Conservation (phyloP, 2,888 invertebrate genomes). For the Campopleginae sp. region DNA sequence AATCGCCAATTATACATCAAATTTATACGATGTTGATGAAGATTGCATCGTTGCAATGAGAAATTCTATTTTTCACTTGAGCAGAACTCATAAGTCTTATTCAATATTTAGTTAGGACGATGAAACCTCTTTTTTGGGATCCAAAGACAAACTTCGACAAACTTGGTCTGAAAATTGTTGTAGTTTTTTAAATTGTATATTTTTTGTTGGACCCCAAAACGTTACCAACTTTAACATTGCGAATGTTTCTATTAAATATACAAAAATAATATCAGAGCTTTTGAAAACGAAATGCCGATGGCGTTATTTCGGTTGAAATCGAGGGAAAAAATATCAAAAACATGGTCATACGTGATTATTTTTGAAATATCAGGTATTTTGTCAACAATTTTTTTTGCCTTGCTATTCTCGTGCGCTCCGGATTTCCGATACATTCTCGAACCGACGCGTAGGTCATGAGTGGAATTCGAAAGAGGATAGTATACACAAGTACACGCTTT, state of each 20-base stretch:
- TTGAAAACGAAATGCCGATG: neutral
- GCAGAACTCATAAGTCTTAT: too few relatives aligned
- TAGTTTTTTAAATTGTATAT: too few relatives aligned
- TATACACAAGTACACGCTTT: neutral
- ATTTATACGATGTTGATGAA: neutral
- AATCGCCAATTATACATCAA: neutral
- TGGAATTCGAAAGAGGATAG: neutral
- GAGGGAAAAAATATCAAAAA: neutral
- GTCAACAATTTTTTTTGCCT: neutral
- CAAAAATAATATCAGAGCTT: neutral
- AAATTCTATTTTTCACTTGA: neutral
- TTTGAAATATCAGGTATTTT: neutral
- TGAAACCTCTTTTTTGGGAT: too few relatives aligned
- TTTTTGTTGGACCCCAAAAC: too few relatives aligned
- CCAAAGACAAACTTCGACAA: too few relatives aligned
- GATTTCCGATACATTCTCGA: neutral
- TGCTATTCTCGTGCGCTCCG: too few relatives aligned
- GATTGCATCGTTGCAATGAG: neutral
- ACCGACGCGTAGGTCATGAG: neutral
- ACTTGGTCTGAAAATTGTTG: too few relatives aligned
- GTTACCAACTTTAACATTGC: neutral
- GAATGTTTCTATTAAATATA: neutral
- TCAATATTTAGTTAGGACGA: too few relatives aligned
- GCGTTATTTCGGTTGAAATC: neutral
- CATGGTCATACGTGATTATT: neutral